Percentiles rank a stretch among this genome's conserved stretches.
Conservation (phyloP, 2,113 vertebrate genomes). For the Prionailurus bengalensis region DNA sequence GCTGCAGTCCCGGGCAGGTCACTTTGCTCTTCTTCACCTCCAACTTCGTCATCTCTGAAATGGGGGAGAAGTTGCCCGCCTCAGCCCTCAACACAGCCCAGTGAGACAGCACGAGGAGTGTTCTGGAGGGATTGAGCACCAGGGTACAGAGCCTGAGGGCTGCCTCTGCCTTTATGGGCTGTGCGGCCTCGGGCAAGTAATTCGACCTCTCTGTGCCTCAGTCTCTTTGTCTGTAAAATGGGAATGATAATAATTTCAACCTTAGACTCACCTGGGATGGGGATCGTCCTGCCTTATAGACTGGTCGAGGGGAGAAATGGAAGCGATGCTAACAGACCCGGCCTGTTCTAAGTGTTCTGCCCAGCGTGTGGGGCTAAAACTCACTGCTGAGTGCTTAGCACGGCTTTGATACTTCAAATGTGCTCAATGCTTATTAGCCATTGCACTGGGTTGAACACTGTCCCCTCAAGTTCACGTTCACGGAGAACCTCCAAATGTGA, state of each 20-base stretch:
- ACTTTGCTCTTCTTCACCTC: neutral
- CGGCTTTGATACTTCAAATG: fast-evolving
- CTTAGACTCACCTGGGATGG: neutral
- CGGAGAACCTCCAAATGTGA: neutral
- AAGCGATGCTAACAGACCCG: fast-evolving
- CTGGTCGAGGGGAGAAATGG: fast-evolving
- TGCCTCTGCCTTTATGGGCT: neutral
- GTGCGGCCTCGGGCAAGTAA: neutral
- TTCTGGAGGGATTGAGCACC: neutral
- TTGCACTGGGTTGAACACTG: neutral
- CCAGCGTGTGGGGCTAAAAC: no score
- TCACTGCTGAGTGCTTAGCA: neutral
- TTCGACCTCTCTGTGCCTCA: neutral
- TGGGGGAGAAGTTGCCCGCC: neutral
- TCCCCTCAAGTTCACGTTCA: no score
- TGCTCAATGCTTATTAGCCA: fast-evolving
- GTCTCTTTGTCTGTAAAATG: neutral
- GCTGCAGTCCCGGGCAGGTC: fast-evolving
- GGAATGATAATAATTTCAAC: no score
- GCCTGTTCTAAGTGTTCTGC: neutral
- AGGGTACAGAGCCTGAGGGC: neutral
- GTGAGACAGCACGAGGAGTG: fast-evolving
- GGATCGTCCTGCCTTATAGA: neutral
- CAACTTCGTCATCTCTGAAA: neutral
- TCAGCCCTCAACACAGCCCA: no score